Conservation (phyloP, 2,797 vertebrate species). For the Eidolon dupreanum region DNA sequence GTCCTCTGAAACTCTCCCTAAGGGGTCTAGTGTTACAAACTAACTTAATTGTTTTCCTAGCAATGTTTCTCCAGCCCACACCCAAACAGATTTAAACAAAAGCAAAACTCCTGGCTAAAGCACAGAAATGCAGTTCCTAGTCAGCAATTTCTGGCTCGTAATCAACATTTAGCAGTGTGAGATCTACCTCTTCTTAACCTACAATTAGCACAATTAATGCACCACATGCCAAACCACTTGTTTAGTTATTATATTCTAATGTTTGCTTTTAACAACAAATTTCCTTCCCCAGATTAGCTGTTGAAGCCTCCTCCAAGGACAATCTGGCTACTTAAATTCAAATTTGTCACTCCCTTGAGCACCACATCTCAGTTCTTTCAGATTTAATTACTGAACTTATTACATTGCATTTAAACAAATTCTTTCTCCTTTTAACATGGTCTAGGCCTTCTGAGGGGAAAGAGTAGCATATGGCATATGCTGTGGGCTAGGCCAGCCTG, state of each 20-base stretch:
- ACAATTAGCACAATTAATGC: conserved; percentile 79
- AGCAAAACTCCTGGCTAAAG: conserved; percentile 68
- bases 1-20: conserved; percentile 77
- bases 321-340: not conserved
- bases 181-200: conserved; percentile 81
- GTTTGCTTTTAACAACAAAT: conserved; percentile 78
- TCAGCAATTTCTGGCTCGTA: conserved; percentile 78
- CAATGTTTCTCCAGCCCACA: conserved; percentile 71
- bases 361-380: conserved; percentile 23
- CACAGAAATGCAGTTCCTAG: conserved; percentile 70
- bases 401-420: conserved; percentile 39
- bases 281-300: conserved; percentile 47
- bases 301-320: conserved; percentile 63
- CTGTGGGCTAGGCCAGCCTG: not conserved
- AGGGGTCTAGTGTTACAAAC: conserved; percentile 74
- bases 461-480: not conserved
- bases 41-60: conserved; percentile 81
- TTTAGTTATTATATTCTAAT: conserved; percentile 78
- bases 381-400: conserved; percentile 55
- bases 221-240: conserved; percentile 68
- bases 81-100: conserved; percentile 69
- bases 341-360: conserved; percentile 42
- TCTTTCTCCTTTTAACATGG: not conserved
- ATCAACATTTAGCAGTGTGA: conserved; percentile 79
- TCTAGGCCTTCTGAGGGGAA: conserved; percentile 27